Evolutionary conservation across 2,888 invertebrate genomes (phyloP), one percentile per base, ranked within the genome.

Genomic region (Oxystoma pomonae): DNA sequence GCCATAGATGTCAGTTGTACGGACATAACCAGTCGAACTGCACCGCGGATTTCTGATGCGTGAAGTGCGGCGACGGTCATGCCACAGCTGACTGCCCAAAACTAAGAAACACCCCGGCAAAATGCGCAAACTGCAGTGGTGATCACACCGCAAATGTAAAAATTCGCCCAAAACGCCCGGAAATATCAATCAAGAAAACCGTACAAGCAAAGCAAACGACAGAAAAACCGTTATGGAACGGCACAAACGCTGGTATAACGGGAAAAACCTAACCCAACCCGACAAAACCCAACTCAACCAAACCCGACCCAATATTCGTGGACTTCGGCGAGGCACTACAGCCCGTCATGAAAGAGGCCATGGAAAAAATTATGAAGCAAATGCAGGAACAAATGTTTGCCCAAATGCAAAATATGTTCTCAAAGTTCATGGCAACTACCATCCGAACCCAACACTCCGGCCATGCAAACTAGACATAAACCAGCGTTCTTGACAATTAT

Each of bases 1-100:
- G 53, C n/a, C 53, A 53, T 19, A 53, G n/a, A 7, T 53, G 53
- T 16, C 53, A 53, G 53, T 53, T 53, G n/a, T 53, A 9, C 53
- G 53, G 53, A 16, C 53, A 53, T 16, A 53, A 53, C n/a, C 53
- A 53, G 53, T 9, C 7, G 3, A 3, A 19, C 7, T 53, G 53
- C n/a, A 53, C 53, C 53, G 5, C 53, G 53, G 17, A 16, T 7
- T 19, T 7, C 20, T 7, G 9, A 9, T 57, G 57, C 20, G 57
- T 57, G 5, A 57, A 57, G 18, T 57, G 57, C 57, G 19, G 18
- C 18, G 19, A 7, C 7, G 19, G 20, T 19, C 20, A 57, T 19
- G 18, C 5, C 2, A 57, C 19, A 5, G 3, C 16, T 5, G 57
- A 57, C 19, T 18, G 57, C 57, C 3, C 3, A 17, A 57, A 57